These are phyloP conservation scores for Sinocyclocheilus anshuiensis DNA, from an alignment of 2,113 vertebrate genomes.

Conservation along the genomic window DNA sequence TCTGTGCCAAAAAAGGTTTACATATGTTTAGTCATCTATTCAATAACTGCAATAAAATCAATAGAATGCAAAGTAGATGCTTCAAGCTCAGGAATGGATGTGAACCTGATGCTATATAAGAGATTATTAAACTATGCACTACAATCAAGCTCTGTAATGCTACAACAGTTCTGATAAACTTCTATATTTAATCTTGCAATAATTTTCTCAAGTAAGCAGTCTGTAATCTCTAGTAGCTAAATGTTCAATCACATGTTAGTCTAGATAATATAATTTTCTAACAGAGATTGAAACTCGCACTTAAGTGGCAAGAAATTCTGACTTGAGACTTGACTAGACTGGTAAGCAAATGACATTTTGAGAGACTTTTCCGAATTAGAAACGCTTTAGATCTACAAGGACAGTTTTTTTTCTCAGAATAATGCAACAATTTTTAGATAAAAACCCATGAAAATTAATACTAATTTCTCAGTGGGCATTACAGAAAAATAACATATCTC, in stretches of 20 bases:
- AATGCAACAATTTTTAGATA: background rate
- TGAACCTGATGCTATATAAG: constrained; percentile 18
- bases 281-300: background rate
- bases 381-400: background rate
- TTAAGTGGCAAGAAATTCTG: background rate
- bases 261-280: background rate
- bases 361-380: background rate
- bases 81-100: constrained; percentile 18
- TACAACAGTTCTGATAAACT: background rate
- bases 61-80: background rate
- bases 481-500: background rate
- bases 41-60: constrained; percentile 24
- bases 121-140: constrained; percentile 16
- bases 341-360: background rate
- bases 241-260: background rate
- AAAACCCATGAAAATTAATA: background rate
- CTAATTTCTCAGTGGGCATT: background rate
- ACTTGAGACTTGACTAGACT: background rate
- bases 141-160: constrained; percentile 4
- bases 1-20: constrained; percentile 36
- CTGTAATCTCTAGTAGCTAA: background rate
- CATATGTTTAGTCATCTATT: background rate
- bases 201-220: background rate
- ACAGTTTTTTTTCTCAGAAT: background rate
- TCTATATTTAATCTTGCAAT: constrained; percentile 20